Base-by-base conservation (phyloP, 2,888 invertebrate genomes). In the Ochlodes sylvanus region DNA sequence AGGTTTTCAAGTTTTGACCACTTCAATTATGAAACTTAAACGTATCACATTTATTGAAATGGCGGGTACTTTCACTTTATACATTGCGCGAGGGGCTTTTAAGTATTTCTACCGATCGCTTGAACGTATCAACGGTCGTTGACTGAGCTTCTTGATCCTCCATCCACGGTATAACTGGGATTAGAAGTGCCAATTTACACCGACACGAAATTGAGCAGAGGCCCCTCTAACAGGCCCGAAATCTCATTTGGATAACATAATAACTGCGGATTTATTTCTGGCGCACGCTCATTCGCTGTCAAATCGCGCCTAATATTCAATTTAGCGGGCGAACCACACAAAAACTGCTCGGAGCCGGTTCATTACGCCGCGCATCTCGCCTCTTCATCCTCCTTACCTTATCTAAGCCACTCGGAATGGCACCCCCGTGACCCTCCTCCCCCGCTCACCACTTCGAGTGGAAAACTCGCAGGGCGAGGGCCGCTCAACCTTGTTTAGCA, bases 241-340 rank as follows among this genome's bases (percentile, higher is more conserved):
- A 90, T 89, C 89, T 91, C 88, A 88, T 92, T 92, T 88, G 83
- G 88, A 89, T 89, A 91, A 91, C 90, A 92, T 89, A 90, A 92
- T 90, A 92, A 90, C 90, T 86, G 85, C 89, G 89, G 89, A 92
- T 91, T 92, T 90, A 92, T 92, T 88, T 87, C 89, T 83, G 85
- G 85, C 88, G 89, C 89, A 86, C 88, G 89, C 85, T 92, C 87
- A 86, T 90, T 90, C 89, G 87, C 90, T 87, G 88, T 89, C 87
- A 89, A 90, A 92, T 91, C 91, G 91, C 87, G 89, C 88, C 90
- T 92, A 92, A 93, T 91, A 92, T 93, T 93, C 92, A 92, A 93
- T 93, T 93, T 92, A 88, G 87, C 84, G 83, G 85, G 84, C 83
- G 89, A 89, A 90, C 89, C 92, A 88, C 90, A 91, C 91, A 92